phyloP scores from a whole-genome alignment of 2,888 invertebrate genomes.

The Chrysolina haemoptera region DNA sequence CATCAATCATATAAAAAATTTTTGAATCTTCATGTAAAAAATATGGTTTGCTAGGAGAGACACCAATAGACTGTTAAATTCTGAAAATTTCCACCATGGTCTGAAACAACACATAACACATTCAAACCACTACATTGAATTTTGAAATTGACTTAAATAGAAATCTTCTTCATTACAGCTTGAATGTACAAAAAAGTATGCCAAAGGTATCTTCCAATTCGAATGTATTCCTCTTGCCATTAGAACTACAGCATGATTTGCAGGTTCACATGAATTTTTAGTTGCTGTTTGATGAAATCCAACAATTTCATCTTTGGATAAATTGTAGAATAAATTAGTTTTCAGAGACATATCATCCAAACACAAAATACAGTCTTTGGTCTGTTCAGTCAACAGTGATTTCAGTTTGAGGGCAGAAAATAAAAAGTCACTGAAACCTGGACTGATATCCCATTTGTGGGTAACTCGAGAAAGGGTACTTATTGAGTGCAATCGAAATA shows the following conservation, averaged over 20 bases:
- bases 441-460: constrained; percentile 23
- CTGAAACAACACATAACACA: constrained; percentile 36
- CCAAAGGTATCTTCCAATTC: constrained; percentile 40
- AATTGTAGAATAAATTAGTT: constrained; percentile 29
- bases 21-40: not conserved
- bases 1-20: constrained; percentile 18
- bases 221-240: constrained; percentile 32
- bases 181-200: constrained; percentile 29
- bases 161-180: constrained; percentile 17
- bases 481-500: constrained; percentile 21
- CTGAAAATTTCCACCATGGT: constrained; percentile 39
- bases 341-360: constrained; percentile 20
- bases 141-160: constrained; percentile 30
- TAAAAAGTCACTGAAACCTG: constrained; percentile 20
- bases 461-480: constrained; percentile 7
- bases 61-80: constrained; percentile 25
- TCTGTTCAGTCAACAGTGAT: constrained; percentile 19
- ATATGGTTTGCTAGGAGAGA: constrained; percentile 1
- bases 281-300: constrained; percentile 29
- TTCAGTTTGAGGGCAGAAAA: constrained; percentile 19
- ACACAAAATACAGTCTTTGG: constrained; percentile 28
- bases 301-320: constrained; percentile 28
- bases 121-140: constrained; percentile 35
- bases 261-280: constrained; percentile 24
- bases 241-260: constrained; percentile 28